phyloP scores from a whole-genome alignment of 2,888 invertebrate genomes.

The Nomada hirtipes region DNA sequence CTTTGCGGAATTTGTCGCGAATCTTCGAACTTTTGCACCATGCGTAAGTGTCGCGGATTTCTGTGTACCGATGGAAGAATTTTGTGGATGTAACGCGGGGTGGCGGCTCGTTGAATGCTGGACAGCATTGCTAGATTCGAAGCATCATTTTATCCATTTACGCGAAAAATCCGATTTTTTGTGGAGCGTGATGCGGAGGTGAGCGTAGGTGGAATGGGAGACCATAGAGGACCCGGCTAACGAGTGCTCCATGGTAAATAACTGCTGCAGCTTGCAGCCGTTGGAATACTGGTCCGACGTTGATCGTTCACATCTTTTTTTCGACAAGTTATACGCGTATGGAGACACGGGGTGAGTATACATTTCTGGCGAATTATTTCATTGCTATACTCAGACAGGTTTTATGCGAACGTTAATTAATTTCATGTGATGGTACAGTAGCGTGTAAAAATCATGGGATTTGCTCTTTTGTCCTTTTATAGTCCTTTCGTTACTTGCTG shows the following conservation, averaged over 20 bases:
- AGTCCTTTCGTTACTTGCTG: no score
- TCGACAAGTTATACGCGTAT: conserved; percentile 29
- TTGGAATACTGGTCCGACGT: conserved; percentile 67
- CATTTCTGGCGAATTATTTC: conserved; percentile 8
- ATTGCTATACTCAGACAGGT: neutral
- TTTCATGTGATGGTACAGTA: neutral
- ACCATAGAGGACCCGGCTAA: conserved; percentile 69
- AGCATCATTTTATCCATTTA: conserved; percentile 78
- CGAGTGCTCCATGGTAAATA: conserved; percentile 79
- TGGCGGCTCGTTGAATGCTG: conserved; percentile 44
- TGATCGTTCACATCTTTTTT: conserved; percentile 65
- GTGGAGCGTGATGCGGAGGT: conserved; percentile 67
- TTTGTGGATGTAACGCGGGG: conserved; percentile 34
- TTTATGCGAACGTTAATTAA: conserved; percentile 9
- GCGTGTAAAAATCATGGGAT: no score
- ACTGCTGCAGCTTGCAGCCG: conserved; percentile 72
- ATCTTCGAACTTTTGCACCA: neutral
- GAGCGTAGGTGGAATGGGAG: conserved; percentile 42
- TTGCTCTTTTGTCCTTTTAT: no score
- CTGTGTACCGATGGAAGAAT: conserved; percentile 46
- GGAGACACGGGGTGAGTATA: neutral
- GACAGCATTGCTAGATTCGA: conserved; percentile 68
- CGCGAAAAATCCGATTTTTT: conserved; percentile 74
- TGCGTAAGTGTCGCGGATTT: conserved; percentile 37
- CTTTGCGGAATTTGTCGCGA: conserved; percentile 21